Percentiles rank a stretch among this genome's conserved stretches.
Conservation (phyloP, 1,140 invertebrate species). For the Pogonomyrmex barbatus region DNA sequence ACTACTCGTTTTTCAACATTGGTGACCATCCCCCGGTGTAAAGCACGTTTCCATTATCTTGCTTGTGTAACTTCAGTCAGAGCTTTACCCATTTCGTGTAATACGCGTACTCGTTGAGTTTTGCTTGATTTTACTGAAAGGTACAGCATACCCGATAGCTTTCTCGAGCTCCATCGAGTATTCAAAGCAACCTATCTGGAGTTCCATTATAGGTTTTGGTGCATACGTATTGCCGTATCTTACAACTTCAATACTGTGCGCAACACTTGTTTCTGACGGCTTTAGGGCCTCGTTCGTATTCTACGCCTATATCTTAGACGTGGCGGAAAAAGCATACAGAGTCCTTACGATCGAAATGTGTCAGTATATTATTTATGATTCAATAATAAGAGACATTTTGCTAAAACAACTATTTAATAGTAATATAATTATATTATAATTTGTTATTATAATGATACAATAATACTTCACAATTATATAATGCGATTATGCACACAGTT, state of each 20-base stretch:
- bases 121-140: constrained; percentile 43
- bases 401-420: background rate
- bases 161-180: constrained; percentile 65
- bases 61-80: constrained; percentile 11
- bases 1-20: constrained; percentile 40
- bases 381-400: constrained; percentile 16
- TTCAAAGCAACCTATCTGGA: constrained; percentile 68
- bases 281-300: constrained; percentile 72
- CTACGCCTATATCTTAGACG: constrained; percentile 40
- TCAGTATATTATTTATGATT: constrained; percentile 26
- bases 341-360: constrained; percentile 21
- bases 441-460: background rate
- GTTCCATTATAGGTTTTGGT: constrained; percentile 73
- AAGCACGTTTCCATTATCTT: constrained; percentile 29
- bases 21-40: background rate
- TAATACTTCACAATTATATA: background rate
- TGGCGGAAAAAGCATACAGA: constrained; percentile 5
- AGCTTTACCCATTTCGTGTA: background rate
- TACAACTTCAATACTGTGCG: constrained; percentile 72
- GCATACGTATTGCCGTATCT: constrained; percentile 71
- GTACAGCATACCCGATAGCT: constrained; percentile 4
- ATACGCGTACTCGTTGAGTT: constrained; percentile 19
- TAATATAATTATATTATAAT: background rate
- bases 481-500: background rate
- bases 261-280: constrained; percentile 74